phyloP scores from a whole-genome alignment of 1,140 invertebrate species.

The Coenobita brevimanus region DNA sequence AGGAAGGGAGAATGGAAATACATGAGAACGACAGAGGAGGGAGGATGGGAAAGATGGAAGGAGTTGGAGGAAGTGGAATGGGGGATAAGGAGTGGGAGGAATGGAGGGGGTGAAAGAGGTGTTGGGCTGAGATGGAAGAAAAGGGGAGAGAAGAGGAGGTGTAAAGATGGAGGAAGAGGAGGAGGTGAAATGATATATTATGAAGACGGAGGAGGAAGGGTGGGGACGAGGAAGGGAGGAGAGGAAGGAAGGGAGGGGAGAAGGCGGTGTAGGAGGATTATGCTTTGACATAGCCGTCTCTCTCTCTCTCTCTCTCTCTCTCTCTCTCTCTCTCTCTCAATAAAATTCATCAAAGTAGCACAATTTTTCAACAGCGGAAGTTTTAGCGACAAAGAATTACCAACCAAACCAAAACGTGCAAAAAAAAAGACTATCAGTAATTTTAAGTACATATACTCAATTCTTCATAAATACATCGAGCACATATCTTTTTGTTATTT shows the following conservation, averaged over 20 bases:
- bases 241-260: too few species aligned
- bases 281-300: not conserved
- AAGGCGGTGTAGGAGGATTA: not conserved
- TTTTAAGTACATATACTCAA: too few species aligned
- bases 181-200: too few species aligned
- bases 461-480: too few species aligned
- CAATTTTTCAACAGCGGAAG: too few species aligned
- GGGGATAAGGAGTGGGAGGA: not conserved
- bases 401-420: too few species aligned
- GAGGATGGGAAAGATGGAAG: not conserved
- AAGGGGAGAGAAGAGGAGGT: not conserved
- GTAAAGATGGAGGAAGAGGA: not conserved
- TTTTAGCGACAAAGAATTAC: too few species aligned
- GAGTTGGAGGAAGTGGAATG: not conserved
- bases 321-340: slow-evolving; percentile 7
- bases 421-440: too few species aligned
- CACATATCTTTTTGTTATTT: too few species aligned
- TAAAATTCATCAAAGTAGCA: too few species aligned
- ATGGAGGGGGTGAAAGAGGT: not conserved
- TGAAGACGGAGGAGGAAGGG: too few species aligned
- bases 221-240: too few species aligned
- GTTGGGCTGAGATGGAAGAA: not conserved
- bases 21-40: not conserved
- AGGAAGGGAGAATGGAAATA: not conserved
- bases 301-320: not conserved